A percentile compares a stretch with the other conserved stretches of the same genome.
These are phyloP conservation scores for Myripristis murdjan DNA, from an alignment of 2,797 vertebrate species.

Conservation along the genomic window DNA sequence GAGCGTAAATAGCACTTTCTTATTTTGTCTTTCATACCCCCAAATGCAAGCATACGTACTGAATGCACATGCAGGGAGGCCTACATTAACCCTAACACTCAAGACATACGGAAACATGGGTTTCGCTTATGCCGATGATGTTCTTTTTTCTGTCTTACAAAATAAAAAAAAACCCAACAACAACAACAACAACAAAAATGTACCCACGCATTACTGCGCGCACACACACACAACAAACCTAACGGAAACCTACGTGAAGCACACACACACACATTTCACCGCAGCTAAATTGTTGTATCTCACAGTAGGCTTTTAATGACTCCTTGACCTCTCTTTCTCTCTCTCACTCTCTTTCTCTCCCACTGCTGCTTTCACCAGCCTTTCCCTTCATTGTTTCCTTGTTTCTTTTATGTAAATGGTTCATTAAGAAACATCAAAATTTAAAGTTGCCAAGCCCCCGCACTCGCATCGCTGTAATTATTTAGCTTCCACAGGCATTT, in stretches of 20 bases:
- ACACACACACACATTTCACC: conserved; percentile 6
- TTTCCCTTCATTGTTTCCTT: neutral
- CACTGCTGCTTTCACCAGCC: conserved; percentile 1
- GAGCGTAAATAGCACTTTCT: conserved; percentile 21
- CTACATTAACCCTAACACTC: conserved; percentile 7
- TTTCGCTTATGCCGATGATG: too few species aligned
- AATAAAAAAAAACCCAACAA: too few species aligned
- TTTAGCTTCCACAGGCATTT: conserved; percentile 40
- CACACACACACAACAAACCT: conserved; percentile 1
- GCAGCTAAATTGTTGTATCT: neutral
- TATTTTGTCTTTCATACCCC: conserved; percentile 6
- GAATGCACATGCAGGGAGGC: neutral
- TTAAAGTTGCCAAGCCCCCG: neutral
- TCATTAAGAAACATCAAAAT: conserved; percentile 36
- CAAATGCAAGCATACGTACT: neutral
- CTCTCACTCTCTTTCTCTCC: conserved; percentile 5
- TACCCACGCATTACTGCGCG: too few species aligned
- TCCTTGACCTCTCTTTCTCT: neutral
- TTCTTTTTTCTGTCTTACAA: neutral
- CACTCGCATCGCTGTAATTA: conserved; percentile 4
- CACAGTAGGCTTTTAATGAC: conserved; percentile 7
- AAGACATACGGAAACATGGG: too few species aligned
- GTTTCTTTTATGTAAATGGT: conserved; percentile 19
- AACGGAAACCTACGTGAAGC: too few species aligned
- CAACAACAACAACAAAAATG: too few species aligned